Percentiles rank a stretch among this genome's conserved stretches.
phyloP scores from a whole-genome alignment of 1,140 invertebrate genomes.

The Prorops nasuta region DNA sequence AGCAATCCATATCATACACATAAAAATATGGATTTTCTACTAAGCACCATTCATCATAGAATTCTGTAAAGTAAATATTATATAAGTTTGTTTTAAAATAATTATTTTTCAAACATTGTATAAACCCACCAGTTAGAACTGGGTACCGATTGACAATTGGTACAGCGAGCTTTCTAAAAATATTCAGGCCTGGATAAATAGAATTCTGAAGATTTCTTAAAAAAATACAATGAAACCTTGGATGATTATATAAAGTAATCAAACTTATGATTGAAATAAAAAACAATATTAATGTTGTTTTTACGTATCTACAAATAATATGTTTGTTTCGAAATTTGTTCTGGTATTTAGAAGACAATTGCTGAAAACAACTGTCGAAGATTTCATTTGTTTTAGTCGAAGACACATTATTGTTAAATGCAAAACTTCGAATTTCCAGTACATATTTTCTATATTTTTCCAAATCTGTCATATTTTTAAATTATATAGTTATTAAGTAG shows the following conservation, averaged over 20 bases:
- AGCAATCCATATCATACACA: conserved; percentile 72
- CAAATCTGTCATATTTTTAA: conserved; percentile 32
- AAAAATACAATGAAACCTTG: conserved; percentile 57
- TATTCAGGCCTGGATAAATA: conserved; percentile 67
- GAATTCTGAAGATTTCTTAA: conserved; percentile 67
- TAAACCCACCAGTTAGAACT: conserved; percentile 61
- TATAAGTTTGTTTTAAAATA: background rate
- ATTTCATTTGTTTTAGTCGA: conserved; percentile 57
- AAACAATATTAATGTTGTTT: conserved; percentile 16
- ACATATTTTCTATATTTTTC: conserved; percentile 35
- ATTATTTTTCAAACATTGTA: conserved; percentile 1
- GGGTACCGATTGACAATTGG: conserved; percentile 64
- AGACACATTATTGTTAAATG: conserved; percentile 44
- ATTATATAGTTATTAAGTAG: too few species aligned
- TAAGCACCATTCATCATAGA: conserved; percentile 77
- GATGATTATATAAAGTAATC: conserved; percentile 49
- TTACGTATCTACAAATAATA: conserved; percentile 13
- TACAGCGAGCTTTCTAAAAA: conserved; percentile 62
- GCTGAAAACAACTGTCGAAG: conserved; percentile 56
- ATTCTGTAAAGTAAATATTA: conserved; percentile 57
- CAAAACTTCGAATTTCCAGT: conserved; percentile 37
- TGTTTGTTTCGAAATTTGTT: conserved; percentile 16
- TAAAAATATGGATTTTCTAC: conserved; percentile 74
- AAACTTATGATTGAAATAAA: conserved; percentile 29
- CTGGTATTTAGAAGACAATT: conserved; percentile 38